These are phyloP conservation scores for Diadema setosum DNA, from an alignment of 35 echinoderm and acorn worm species.

Conservation along the genomic window DNA sequence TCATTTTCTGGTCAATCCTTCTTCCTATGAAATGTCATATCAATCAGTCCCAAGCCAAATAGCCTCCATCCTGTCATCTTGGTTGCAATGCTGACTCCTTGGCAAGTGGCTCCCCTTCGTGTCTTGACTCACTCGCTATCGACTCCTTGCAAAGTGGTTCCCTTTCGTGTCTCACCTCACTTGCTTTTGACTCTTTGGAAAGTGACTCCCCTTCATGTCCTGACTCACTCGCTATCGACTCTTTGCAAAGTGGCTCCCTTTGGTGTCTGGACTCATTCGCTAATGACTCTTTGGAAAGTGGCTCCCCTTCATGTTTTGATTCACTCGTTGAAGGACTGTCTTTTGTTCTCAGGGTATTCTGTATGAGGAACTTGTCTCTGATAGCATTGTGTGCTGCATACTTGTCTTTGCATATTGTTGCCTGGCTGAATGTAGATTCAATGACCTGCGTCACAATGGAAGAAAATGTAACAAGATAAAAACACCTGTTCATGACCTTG, in stretches of 20 bases:
- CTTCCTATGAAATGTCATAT: too few relatives aligned
- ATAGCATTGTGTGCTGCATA: slow-evolving; percentile 83
- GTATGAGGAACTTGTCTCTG: slow-evolving; percentile 41
- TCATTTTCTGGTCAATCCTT: too few relatives aligned
- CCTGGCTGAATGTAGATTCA: neutral
- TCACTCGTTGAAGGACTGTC: neutral
- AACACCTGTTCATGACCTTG: neutral
- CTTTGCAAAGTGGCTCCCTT: neutral
- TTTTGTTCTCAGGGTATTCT: neutral
- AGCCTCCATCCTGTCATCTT: too few relatives aligned
- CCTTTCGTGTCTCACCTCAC: too few relatives aligned
- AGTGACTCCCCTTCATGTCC: too few relatives aligned
- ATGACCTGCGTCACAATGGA: slow-evolving; percentile 33
- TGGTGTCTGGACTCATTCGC: neutral
- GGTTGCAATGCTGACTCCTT: too few relatives aligned
- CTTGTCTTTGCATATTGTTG: slow-evolving; percentile 58
- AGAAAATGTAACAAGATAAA: neutral
- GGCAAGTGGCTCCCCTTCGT: too few relatives aligned
- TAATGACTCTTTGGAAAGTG: neutral
- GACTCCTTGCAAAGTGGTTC: too few relatives aligned
- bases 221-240: neutral
- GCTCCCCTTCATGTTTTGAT: neutral
- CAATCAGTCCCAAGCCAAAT: too few relatives aligned
- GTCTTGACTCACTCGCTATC: too few relatives aligned
- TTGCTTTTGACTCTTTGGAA: neutral